A percentile compares a stretch with the other conserved stretches of the same genome.
Evolutionary conservation across 2,113 vertebrate species (phyloP).

Genomic region (Odocoileus virginianus): DNA sequence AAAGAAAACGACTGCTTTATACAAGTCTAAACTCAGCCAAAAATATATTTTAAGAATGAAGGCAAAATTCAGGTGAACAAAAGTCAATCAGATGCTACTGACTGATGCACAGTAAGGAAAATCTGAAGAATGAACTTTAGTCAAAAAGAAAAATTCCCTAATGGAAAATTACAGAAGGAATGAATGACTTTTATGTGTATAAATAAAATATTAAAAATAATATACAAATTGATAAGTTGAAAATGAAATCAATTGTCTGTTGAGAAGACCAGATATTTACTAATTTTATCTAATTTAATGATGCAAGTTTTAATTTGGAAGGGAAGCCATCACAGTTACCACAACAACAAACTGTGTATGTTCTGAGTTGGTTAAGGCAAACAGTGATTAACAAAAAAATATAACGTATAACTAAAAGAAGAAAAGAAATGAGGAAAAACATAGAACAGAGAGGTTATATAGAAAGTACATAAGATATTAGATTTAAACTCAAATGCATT

Average conservation of each 20-base stretch:
- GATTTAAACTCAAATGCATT: not conserved
- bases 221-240: not conserved
- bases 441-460: not conserved
- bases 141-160: not conserved
- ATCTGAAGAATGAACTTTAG: not conserved
- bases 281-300: not conserved
- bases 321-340: not conserved
- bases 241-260: not conserved
- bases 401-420: not conserved
- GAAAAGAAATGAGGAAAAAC: not conserved
- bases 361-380: not conserved
- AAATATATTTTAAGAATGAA: not conserved
- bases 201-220: not conserved
- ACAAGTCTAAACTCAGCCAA: not conserved
- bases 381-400: not conserved
- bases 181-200: not conserved
- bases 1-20: not conserved
- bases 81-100: not conserved
- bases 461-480: not conserved
- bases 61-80: not conserved
- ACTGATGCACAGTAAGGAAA: not conserved
- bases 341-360: not conserved
- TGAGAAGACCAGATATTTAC: not conserved
- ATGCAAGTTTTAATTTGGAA: not conserved
- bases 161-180: not conserved